These are phyloP conservation scores for Oxyura jamaicensis DNA, from an alignment of 2,113 vertebrate genomes.

Conservation along the genomic window DNA sequence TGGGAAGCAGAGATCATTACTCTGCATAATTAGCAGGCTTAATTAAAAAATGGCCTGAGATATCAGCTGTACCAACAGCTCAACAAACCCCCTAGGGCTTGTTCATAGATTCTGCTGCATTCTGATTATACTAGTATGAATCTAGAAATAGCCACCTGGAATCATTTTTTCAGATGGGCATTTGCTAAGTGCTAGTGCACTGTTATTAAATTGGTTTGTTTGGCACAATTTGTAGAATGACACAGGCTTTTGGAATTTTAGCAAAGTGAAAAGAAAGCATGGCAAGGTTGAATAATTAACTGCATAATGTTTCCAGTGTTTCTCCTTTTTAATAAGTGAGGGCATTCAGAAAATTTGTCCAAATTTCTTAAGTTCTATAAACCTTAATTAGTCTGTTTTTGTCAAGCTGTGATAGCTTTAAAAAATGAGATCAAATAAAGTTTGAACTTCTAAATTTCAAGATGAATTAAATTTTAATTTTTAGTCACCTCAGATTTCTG, in stretches of 20 bases:
- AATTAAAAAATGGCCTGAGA: conserved; percentile 72
- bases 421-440: not conserved
- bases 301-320: not conserved
- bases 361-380: conserved; percentile 24
- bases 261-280: not conserved
- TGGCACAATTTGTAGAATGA: conserved; percentile 45
- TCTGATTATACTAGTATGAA: conserved; percentile 66
- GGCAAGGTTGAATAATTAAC: not conserved
- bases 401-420: not conserved
- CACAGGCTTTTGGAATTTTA: conserved; percentile 1
- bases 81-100: conserved; percentile 68
- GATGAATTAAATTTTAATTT: not conserved
- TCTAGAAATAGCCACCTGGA: conserved; percentile 61
- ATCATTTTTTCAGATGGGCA: conserved; percentile 49
- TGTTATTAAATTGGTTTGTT: conserved; percentile 48
- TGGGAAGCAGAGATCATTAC: conserved; percentile 40
- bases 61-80: conserved; percentile 67
- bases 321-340: not conserved
- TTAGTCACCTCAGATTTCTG: not conserved
- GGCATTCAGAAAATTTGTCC: not conserved
- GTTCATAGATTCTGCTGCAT: conserved; percentile 60
- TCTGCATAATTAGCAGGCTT: conserved; percentile 74
- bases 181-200: conserved; percentile 30
- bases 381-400: not conserved
- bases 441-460: not conserved